These are phyloP conservation scores for Picus viridis DNA, from an alignment of 2,797 vertebrate genomes.

Conservation along the genomic window DNA sequence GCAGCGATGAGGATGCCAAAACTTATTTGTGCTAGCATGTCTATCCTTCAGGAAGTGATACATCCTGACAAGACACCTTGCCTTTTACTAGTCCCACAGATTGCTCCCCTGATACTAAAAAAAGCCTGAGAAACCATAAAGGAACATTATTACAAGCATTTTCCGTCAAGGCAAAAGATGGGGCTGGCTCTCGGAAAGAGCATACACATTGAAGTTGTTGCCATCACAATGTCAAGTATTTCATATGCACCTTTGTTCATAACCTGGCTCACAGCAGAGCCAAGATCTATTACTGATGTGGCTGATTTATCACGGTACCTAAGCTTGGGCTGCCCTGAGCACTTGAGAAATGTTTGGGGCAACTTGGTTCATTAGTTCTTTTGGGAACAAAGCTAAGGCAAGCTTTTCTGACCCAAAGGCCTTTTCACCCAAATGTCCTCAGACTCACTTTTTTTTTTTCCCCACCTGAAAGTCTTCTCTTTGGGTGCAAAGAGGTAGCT, in stretches of 20 bases:
- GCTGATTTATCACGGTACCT: neutral
- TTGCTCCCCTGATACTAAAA: neutral
- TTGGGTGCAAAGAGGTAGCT: neutral
- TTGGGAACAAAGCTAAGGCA: neutral
- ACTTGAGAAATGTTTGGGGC: neutral
- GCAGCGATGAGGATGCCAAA: neutral
- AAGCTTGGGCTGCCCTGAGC: neutral
- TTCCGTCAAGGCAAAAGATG: neutral
- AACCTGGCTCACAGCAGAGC: neutral
- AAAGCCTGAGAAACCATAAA: neutral
- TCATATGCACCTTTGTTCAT: neutral
- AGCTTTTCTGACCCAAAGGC: neutral
- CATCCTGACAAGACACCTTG: neutral
- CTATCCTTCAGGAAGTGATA: neutral
- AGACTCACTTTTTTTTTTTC: neutral
- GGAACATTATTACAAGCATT: neutral
- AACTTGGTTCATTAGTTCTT: neutral
- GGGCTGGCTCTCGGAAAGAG: neutral
- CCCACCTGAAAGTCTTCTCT: neutral
- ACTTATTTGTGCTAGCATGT: fast-evolving
- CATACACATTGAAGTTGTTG: neutral
- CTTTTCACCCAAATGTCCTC: neutral
- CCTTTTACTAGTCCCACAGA: neutral
- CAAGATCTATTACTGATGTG: neutral
- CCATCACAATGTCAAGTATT: neutral